A percentile compares a stretch with the other conserved stretches of the same genome.
Evolutionary conservation across 2,797 vertebrate species (phyloP).

Genomic region (Lagorchestes hirsutus): DNA sequence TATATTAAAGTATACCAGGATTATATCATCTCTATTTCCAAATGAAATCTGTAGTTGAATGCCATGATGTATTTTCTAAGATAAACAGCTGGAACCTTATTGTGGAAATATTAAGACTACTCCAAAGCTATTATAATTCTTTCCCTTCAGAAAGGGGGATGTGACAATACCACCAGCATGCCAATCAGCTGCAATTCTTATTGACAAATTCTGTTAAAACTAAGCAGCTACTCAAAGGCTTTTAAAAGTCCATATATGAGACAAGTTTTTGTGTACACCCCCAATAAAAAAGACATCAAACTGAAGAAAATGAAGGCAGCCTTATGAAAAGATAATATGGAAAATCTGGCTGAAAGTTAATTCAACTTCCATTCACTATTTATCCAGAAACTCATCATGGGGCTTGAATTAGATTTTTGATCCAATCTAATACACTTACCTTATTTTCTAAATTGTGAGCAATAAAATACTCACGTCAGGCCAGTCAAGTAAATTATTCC

Average conservation of each 20-base stretch:
- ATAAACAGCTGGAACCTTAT: slow-evolving; percentile 16
- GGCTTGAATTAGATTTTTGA: slow-evolving; percentile 43
- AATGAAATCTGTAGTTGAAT: slow-evolving; percentile 20
- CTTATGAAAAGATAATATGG: slow-evolving; percentile 35
- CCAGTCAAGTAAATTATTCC: slow-evolving; percentile 25
- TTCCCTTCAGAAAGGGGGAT: slow-evolving; percentile 45
- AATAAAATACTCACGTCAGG: slow-evolving; percentile 45
- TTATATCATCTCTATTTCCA: neutral
- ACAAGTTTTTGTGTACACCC: neutral
- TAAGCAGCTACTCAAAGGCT: slow-evolving; percentile 36
- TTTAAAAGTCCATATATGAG: slow-evolving; percentile 51
- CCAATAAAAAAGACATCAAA: slow-evolving; percentile 49
- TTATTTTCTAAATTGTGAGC: slow-evolving; percentile 63
- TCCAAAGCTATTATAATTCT: slow-evolving; percentile 28
- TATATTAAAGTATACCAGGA: neutral
- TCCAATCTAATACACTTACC: slow-evolving; percentile 55
- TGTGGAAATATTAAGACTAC: slow-evolving; percentile 15
- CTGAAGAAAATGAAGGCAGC: slow-evolving; percentile 56
- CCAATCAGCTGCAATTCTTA: slow-evolving; percentile 25
- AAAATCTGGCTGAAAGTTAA: slow-evolving; percentile 44
- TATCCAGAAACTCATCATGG: slow-evolving; percentile 43
- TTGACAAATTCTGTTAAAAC: neutral
- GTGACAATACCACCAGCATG: slow-evolving; percentile 19
- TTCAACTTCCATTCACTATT: slow-evolving; percentile 24
- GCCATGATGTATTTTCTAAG: slow-evolving; percentile 34